These are phyloP conservation scores for Gonatopus flavifemur DNA, from an alignment of 1,140 invertebrate species.

Conservation along the genomic window DNA sequence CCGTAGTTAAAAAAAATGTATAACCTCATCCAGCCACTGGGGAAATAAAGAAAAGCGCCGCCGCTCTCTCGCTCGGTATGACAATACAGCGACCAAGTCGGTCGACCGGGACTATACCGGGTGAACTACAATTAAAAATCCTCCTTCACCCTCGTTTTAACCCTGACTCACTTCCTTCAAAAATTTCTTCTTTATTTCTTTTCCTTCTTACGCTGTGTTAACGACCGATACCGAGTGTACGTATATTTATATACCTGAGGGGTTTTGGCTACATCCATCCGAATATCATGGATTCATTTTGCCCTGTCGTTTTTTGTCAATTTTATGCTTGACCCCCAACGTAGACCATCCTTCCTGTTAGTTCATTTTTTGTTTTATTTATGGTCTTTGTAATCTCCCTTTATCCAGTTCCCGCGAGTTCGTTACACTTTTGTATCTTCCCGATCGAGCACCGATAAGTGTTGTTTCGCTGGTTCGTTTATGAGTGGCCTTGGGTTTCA, in stretches of 20 bases:
- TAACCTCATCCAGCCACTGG: conserved; percentile 58
- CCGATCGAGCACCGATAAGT: no score
- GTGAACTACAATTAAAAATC: conserved; percentile 53
- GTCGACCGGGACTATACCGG: conserved; percentile 36
- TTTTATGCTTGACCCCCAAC: conserved; percentile 33
- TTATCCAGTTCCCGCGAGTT: no score
- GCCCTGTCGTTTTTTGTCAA: conserved; percentile 25
- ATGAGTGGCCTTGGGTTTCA: no score
- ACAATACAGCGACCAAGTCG: conserved; percentile 47
- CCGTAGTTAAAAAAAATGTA: conserved; percentile 55
- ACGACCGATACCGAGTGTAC: conserved; percentile 33
- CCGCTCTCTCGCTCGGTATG: conserved; percentile 52
- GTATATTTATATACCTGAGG: conserved; percentile 14
- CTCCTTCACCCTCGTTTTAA: conserved; percentile 43
- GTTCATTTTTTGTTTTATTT: no score
- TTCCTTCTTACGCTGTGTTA: conserved; percentile 43
- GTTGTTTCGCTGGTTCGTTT: no score
- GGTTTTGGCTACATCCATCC: conserved; percentile 27
- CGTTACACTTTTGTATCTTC: no score
- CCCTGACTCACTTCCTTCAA: conserved; percentile 25
- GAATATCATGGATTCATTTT: conserved; percentile 31
- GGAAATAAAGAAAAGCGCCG: conserved; percentile 59
- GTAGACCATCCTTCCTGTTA: no score
- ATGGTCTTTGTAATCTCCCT: no score
- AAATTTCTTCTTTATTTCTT: no score